These are phyloP conservation scores for Apoderus coryli DNA, from an alignment of 2,888 invertebrate genomes.

Conservation along the genomic window DNA sequence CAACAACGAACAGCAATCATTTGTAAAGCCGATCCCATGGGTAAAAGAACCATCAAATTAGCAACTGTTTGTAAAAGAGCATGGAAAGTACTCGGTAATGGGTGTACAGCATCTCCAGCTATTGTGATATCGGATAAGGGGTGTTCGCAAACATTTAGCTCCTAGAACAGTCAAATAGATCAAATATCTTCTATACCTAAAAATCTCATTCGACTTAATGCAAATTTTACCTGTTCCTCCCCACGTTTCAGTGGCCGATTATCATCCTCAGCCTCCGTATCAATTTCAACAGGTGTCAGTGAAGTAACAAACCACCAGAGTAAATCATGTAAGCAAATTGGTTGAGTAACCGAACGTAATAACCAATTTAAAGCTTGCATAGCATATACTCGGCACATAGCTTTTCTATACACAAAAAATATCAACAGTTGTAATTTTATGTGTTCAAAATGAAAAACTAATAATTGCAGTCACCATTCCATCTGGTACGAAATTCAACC, in stretches of 20 bases:
- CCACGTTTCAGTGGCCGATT: slow-evolving; percentile 32
- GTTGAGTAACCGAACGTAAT: slow-evolving; percentile 78
- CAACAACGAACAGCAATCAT: slow-evolving; percentile 90
- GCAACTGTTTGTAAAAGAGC: slow-evolving; percentile 80
- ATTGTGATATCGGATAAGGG: slow-evolving; percentile 66
- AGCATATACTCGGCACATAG: slow-evolving; percentile 70
- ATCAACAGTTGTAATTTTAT: no score
- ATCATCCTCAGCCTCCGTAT: slow-evolving; percentile 41
- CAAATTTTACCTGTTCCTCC: slow-evolving; percentile 27
- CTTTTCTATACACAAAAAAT: slow-evolving; percentile 36
- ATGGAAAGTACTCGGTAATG: slow-evolving; percentile 54
- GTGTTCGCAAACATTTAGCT: slow-evolving; percentile 54
- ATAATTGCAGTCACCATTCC: no score
- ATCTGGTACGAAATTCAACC: no score
- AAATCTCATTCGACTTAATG: slow-evolving; percentile 3
- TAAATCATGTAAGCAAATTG: slow-evolving; percentile 83
- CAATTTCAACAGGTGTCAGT: slow-evolving; percentile 43
- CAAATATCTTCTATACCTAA: not conserved
- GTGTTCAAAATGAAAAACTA: no score
- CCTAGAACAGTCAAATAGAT: slow-evolving; percentile 28
- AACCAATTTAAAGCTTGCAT: slow-evolving; percentile 95
- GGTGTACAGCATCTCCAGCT: slow-evolving; percentile 53
- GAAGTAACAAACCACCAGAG: slow-evolving; percentile 95
- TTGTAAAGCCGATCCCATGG: slow-evolving; percentile 74
- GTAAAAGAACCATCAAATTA: slow-evolving; percentile 77